Evolutionary conservation across 2,113 vertebrate genomes (phyloP).

Genomic region (Bujurquina vittata): DNA sequence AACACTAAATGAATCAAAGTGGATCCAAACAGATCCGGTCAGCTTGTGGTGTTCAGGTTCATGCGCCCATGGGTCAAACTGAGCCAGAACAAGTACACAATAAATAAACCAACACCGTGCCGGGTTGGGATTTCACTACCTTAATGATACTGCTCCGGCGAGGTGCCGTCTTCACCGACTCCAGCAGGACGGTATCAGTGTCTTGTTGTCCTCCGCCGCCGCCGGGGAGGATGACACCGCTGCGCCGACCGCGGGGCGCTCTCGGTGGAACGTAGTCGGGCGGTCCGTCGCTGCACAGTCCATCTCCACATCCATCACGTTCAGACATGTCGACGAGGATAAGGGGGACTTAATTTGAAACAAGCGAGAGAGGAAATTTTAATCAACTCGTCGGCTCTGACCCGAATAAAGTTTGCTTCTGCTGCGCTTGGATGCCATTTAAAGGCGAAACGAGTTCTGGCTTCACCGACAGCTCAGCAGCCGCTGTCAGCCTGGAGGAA

Average conservation of each 20-base stretch:
- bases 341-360: constrained; percentile 23
- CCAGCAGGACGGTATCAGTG: constrained; percentile 81
- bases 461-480: constrained; percentile 8
- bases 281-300: constrained; percentile 73
- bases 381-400: constrained; percentile 37
- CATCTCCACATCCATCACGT: constrained; percentile 80
- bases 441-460: constrained; percentile 10
- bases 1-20: neutral
- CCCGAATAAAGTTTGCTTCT: constrained; percentile 59
- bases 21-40: neutral
- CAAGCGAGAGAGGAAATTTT: neutral
- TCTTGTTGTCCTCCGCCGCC: constrained; percentile 69
- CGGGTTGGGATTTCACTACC: constrained; percentile 70
- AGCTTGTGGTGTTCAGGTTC: neutral
- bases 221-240: constrained; percentile 80
- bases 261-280: constrained; percentile 68
- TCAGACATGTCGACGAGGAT: constrained; percentile 72
- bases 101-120: neutral
- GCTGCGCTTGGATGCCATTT: constrained; percentile 53
- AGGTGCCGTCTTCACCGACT: constrained; percentile 87
- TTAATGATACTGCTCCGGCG: constrained; percentile 97
- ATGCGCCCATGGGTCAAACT: neutral
- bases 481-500: constrained; percentile 5
- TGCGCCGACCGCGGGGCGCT: constrained; percentile 82
- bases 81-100: neutral